Evolutionary conservation across 2,113 vertebrate species (phyloP).

Genomic region (Polypterus bichir): DNA sequence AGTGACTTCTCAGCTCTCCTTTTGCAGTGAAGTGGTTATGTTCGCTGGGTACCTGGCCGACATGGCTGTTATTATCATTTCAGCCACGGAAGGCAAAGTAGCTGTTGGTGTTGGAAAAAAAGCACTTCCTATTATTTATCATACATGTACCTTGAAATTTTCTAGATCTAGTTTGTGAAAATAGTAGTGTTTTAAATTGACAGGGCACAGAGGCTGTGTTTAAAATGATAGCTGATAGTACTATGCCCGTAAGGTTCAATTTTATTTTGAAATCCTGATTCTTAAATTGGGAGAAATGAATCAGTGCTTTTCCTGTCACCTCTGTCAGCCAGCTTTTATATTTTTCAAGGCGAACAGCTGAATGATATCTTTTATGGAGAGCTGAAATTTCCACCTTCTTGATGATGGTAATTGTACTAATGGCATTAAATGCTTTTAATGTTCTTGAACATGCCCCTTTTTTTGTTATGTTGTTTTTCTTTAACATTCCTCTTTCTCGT

Average conservation of each 20-base stretch:
- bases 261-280: slow-evolving; percentile 30
- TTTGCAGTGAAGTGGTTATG: slow-evolving; percentile 33
- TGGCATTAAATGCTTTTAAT: slow-evolving; percentile 27
- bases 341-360: slow-evolving; percentile 6
- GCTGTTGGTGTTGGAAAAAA: slow-evolving; percentile 6
- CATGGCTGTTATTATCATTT: slow-evolving; percentile 44
- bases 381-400: slow-evolving; percentile 11
- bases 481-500: too few species aligned
- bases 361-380: slow-evolving; percentile 10
- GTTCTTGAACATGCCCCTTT: background rate
- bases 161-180: slow-evolving; percentile 29
- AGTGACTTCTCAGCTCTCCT: slow-evolving; percentile 35
- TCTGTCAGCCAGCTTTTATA: slow-evolving; percentile 30
- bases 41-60: slow-evolving; percentile 35
- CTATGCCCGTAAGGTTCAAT: slow-evolving; percentile 31
- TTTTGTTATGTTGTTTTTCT: too few species aligned
- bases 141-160: slow-evolving; percentile 40
- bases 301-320: slow-evolving; percentile 30
- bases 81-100: slow-evolving; percentile 30
- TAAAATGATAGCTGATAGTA: slow-evolving; percentile 45
- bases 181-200: slow-evolving; percentile 46
- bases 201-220: slow-evolving; percentile 42
- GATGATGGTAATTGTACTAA: slow-evolving; percentile 42
- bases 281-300: slow-evolving; percentile 33
- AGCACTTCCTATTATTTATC: slow-evolving; percentile 33